A percentile compares a stretch with the other conserved stretches of the same genome.
phyloP scores from a whole-genome alignment of 2,888 invertebrate genomes.

The Parochlus steinenii region DNA sequence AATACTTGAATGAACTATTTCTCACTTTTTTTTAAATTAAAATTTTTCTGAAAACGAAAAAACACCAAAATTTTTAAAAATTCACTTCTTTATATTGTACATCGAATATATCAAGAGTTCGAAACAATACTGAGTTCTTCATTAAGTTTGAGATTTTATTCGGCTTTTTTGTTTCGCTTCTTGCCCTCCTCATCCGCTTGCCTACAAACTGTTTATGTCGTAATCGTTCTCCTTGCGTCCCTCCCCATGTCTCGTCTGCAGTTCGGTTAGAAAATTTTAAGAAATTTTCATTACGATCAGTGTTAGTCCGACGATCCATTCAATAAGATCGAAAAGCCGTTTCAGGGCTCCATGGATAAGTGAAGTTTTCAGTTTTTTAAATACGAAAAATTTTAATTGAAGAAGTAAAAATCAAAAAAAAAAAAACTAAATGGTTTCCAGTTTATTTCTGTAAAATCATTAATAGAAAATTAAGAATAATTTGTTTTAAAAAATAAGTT shows the following conservation, averaged over 20 bases:
- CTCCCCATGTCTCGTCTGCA: slow-evolving; percentile 1
- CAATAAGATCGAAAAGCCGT: slow-evolving; percentile 11
- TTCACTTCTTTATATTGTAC: too few relatives aligned
- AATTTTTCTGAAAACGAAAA: too few relatives aligned
- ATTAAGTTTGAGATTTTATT: too few relatives aligned
- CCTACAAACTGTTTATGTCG: slow-evolving; percentile 5
- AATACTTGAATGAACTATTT: too few relatives aligned
- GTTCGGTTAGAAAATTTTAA: slow-evolving; percentile 9
- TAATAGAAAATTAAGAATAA: slow-evolving; percentile 1
- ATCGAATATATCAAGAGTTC: too few relatives aligned
- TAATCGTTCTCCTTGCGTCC: slow-evolving; percentile 12
- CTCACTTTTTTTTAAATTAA: too few relatives aligned
- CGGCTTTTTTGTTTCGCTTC: too few relatives aligned
- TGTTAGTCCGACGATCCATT: slow-evolving; percentile 12
- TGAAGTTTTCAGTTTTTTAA: slow-evolving; percentile 1
- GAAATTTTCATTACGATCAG: slow-evolving; percentile 9
- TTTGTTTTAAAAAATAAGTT: slow-evolving; percentile 6
- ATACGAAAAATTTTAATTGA: slow-evolving; percentile 1
- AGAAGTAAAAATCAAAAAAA: slow-evolving; percentile 7
- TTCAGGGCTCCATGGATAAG: slow-evolving; percentile 1
- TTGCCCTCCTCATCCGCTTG: slow-evolving; percentile 9
- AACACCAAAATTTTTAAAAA: too few relatives aligned
- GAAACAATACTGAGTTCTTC: too few relatives aligned
- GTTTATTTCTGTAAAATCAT: not conserved
- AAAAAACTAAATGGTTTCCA: slow-evolving; percentile 6